Conservation (phyloP, 2,113 vertebrate species). For the Podarcis raffonei region DNA sequence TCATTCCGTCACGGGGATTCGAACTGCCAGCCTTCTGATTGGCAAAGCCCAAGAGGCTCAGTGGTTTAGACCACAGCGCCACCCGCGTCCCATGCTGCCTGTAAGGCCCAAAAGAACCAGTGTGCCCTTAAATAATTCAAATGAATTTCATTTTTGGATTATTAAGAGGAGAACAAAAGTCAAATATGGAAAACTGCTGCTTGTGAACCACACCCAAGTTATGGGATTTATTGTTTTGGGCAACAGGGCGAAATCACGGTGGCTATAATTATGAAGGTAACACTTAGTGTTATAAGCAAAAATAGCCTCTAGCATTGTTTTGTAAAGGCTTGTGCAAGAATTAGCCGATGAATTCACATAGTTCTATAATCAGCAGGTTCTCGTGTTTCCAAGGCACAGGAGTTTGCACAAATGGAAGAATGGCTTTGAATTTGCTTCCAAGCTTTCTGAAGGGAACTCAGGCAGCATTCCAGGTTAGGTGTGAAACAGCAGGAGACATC, state of each 20-base stretch:
- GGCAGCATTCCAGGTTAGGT: neutral
- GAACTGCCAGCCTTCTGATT: too few relatives aligned
- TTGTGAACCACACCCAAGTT: constrained; percentile 14
- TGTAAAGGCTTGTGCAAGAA: neutral
- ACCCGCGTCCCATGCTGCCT: neutral
- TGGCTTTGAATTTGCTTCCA: neutral
- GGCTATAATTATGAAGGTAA: neutral
- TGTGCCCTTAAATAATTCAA: neutral
- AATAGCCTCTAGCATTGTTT: neutral
- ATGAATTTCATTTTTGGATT: constrained; percentile 20
- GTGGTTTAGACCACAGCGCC: too few relatives aligned
- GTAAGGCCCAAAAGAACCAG: neutral
- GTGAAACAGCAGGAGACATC: neutral
- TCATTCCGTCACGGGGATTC: too few relatives aligned
- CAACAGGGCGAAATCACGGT: constrained; percentile 1
- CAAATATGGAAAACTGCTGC: neutral
- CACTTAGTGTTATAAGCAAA: neutral
- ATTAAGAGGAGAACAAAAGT: constrained; percentile 10
- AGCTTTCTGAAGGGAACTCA: too few relatives aligned
- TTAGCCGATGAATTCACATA: neutral
- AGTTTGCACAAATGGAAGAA: neutral
- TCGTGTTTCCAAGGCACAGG: neutral
- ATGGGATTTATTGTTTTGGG: neutral
- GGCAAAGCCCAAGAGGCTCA: too few relatives aligned
- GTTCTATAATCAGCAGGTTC: neutral